Conservation (phyloP, 2,797 vertebrate species). For the Arctocebus calabarensis region DNA sequence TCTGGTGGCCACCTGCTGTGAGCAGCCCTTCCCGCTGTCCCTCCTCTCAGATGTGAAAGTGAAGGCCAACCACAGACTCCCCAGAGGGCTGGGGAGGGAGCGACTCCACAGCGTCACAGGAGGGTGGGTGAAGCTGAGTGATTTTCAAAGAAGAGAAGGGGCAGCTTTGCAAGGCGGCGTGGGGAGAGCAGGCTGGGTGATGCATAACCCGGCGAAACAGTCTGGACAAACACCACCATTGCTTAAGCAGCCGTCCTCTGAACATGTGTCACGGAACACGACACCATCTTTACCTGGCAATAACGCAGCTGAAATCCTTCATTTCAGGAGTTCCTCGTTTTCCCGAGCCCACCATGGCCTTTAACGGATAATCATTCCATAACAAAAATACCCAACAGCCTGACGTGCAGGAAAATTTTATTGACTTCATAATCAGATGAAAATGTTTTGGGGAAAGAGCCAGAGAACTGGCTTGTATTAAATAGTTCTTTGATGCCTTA, state of each 20-base stretch:
- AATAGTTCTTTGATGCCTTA: constrained; percentile 16
- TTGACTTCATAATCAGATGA: constrained; percentile 59
- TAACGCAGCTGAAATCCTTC: neutral
- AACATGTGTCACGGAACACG: constrained; percentile 43
- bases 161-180: neutral
- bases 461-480: constrained; percentile 14
- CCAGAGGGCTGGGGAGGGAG: neutral
- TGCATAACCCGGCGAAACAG: constrained; percentile 17
- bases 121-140: neutral
- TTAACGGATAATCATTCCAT: neutral
- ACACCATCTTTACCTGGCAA: constrained; percentile 6
- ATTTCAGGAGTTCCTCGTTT: neutral
- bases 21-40: neutral
- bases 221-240: neutral
- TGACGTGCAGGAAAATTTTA: neutral
- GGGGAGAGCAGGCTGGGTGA: neutral
- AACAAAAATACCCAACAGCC: neutral
- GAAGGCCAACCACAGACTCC: neutral
- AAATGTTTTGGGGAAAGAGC: constrained; percentile 22
- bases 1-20: neutral
- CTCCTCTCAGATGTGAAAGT: neutral
- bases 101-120: neutral
- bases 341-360: neutral
- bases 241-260: constrained; percentile 42
- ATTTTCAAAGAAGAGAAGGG: constrained; percentile 45